Evolutionary conservation across 2,888 invertebrate genomes (phyloP).

Genomic region (Lycophotia porphyrea): DNA sequence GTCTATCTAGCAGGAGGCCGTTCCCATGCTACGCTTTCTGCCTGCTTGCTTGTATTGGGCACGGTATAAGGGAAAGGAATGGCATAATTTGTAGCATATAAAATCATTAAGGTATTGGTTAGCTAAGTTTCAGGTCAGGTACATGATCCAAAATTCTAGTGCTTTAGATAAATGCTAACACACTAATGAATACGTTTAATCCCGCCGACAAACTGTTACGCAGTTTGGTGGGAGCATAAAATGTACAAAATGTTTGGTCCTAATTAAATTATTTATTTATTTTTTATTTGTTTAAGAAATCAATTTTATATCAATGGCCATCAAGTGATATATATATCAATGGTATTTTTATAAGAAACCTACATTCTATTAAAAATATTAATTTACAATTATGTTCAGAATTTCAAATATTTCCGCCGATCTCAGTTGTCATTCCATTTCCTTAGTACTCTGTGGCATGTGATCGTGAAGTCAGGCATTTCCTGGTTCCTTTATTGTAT

Average conservation of each 20-base stretch:
- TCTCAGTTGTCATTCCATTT: constrained; percentile 25
- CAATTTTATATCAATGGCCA: background rate
- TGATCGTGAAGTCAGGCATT: constrained; percentile 33
- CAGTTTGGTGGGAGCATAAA: no score
- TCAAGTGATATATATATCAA: background rate
- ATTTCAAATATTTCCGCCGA: background rate
- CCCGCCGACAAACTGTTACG: no score
- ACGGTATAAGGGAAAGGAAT: background rate
- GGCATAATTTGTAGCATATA: background rate
- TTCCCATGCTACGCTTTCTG: background rate
- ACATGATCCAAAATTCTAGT: no score
- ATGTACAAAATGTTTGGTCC: no score
- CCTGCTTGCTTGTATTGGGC: background rate
- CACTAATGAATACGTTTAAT: no score
- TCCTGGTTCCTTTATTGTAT: constrained; percentile 52
- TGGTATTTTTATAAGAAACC: background rate
- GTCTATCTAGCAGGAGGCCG: background rate
- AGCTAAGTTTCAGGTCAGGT: background rate
- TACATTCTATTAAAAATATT: background rate
- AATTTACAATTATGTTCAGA: constrained; percentile 1
- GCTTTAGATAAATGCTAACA: no score
- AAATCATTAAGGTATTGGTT: background rate
- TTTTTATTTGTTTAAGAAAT: no score
- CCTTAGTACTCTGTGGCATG: constrained; percentile 16
- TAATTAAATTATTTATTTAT: no score